Percentiles rank a stretch among this genome's conserved stretches.
Evolutionary conservation across 1,140 invertebrate species (phyloP).

Genomic region (Drosophila tropicalis): DNA sequence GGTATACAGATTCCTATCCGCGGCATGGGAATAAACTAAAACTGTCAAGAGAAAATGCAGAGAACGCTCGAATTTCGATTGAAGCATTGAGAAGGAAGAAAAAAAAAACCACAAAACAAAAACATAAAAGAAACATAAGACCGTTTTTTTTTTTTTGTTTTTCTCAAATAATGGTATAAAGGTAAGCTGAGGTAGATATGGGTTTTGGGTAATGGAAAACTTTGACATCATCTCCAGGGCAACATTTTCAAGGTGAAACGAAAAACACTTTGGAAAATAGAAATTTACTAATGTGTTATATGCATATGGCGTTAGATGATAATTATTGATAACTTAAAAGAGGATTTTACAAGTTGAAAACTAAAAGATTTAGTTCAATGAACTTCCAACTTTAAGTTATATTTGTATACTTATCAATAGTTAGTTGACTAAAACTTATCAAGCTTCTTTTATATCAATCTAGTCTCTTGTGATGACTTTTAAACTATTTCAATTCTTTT

Average conservation of each 20-base stretch:
- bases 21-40: neutral
- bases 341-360: neutral
- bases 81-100: conserved; percentile 2
- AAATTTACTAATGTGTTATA: neutral
- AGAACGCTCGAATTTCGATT: neutral
- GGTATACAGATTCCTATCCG: conserved; percentile 13
- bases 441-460: no score
- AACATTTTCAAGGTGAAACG: neutral
- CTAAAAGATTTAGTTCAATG: no score
- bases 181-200: neutral
- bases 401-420: no score
- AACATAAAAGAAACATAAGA: conserved; percentile 6
- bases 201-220: neutral
- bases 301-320: neutral
- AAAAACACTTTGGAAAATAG: neutral
- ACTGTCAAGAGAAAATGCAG: conserved; percentile 19
- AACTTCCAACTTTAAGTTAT: no score
- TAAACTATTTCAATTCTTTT: no score
- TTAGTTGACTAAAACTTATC: no score
- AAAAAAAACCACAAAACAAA: neutral
- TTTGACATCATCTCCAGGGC: conserved; percentile 1
- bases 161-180: neutral
- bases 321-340: no score
- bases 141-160: neutral
- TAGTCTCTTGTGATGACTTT: no score